Percentiles rank a stretch among this genome's conserved stretches.
Evolutionary conservation across 2,113 vertebrate species (phyloP).

Genomic region (Eurypyga helias): DNA sequence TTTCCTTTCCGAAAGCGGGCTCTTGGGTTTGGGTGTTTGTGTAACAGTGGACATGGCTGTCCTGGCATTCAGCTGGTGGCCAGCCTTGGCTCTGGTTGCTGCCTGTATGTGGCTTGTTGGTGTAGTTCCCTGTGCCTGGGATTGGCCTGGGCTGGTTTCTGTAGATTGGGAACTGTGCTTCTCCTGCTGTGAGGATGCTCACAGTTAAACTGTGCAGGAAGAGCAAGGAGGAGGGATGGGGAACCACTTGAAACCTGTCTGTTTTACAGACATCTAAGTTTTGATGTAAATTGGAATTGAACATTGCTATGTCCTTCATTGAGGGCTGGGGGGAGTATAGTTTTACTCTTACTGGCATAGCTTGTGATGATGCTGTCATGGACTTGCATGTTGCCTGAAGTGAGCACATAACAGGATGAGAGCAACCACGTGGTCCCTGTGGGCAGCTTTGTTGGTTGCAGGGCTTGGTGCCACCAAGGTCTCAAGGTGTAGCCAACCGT

Average conservation of each 20-base stretch:
- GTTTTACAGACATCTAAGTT: not conserved
- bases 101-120: not conserved
- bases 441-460: not conserved
- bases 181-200: not conserved
- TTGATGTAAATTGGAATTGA: not conserved
- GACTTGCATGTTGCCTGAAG: not conserved
- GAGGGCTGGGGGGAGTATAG: not conserved
- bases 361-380: not conserved
- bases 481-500: accelerated
- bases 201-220: not conserved
- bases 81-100: not conserved
- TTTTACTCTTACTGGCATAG: not conserved
- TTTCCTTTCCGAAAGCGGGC: not conserved
- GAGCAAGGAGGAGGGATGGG: not conserved
- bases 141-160: not conserved
- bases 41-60: not conserved
- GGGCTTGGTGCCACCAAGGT: not conserved
- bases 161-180: accelerated
- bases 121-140: accelerated
- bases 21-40: accelerated
- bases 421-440: accelerated
- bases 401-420: accelerated
- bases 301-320: not conserved
- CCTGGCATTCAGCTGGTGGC: not conserved
- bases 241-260: not conserved